Evolutionary conservation across 2,888 invertebrate genomes (phyloP).

Genomic region (Eustalomyia histrio): DNA sequence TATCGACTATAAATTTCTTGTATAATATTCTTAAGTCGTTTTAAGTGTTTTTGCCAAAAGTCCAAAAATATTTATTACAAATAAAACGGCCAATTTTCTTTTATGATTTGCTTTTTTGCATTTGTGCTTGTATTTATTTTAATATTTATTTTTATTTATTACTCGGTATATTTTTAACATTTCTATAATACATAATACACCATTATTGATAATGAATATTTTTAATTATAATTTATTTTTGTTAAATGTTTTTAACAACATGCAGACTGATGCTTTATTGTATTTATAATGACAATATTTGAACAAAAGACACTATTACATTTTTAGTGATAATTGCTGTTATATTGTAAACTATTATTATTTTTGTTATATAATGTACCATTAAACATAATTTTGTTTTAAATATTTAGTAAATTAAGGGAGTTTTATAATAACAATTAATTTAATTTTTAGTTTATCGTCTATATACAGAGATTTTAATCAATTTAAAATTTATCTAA

Average conservation of each 20-base stretch:
- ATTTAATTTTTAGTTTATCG: constrained; percentile 10
- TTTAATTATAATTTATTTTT: constrained; percentile 1
- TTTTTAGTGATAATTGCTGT: too few species aligned
- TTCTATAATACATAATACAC: constrained; percentile 2
- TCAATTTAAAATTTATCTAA: neutral
- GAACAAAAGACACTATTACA: neutral
- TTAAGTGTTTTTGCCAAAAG: too few species aligned
- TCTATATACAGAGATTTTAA: constrained; percentile 40
- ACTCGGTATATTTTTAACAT: neutral
- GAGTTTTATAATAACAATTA: constrained; percentile 38
- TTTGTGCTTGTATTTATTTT: constrained; percentile 20
- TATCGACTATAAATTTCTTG: too few species aligned
- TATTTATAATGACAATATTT: neutral
- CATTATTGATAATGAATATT: neutral
- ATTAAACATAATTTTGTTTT: constrained; percentile 20
- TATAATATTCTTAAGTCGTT: too few species aligned
- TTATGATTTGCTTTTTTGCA: constrained; percentile 47
- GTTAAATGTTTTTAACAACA: neutral
- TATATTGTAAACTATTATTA: neutral
- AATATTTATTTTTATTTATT: neutral
- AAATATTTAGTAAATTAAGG: constrained; percentile 7
- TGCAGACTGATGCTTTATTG: constrained; percentile 1
- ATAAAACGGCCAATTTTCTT: constrained; percentile 8
- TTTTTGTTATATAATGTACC: constrained; percentile 1
- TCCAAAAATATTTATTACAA: too few species aligned